Conservation (phyloP, 2,797 vertebrate species). For the Rhinichthys osculus region DNA sequence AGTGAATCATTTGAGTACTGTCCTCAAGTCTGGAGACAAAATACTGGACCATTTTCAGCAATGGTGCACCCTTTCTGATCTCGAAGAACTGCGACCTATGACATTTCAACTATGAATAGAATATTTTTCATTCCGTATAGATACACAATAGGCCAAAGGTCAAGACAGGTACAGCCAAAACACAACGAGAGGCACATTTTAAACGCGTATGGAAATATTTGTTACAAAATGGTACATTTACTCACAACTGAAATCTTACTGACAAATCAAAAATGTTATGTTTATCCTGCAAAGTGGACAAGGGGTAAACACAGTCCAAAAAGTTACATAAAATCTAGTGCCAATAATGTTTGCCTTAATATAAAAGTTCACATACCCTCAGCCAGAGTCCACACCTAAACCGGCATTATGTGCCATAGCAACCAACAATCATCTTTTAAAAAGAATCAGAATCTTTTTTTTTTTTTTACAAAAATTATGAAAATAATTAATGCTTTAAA, state of each 20-base stretch:
- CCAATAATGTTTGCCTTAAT: slow-evolving; percentile 99
- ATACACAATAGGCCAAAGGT: slow-evolving; percentile 38
- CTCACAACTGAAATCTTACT: slow-evolving; percentile 30
- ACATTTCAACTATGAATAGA: slow-evolving; percentile 25
- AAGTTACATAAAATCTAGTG: slow-evolving; percentile 81
- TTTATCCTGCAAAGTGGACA: slow-evolving; percentile 41
- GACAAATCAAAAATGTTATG: slow-evolving; percentile 50
- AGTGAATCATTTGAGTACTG: slow-evolving; percentile 72
- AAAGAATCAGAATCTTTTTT: slow-evolving; percentile 73
- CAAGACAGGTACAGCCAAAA: slow-evolving; percentile 39
- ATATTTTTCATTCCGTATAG: slow-evolving; percentile 41
- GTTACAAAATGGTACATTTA: slow-evolving; percentile 48
- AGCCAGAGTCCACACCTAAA: slow-evolving; percentile 70
- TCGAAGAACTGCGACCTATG: slow-evolving; percentile 15
- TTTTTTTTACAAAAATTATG: slow-evolving; percentile 62
- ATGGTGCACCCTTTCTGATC: slow-evolving; percentile 38
- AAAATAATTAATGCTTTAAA: slow-evolving; percentile 72
- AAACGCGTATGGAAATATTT: slow-evolving; percentile 41
- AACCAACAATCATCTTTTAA: slow-evolving; percentile 83
- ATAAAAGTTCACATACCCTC: slow-evolving; percentile 78
- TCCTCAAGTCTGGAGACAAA: slow-evolving; percentile 51
- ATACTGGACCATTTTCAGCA: slow-evolving; percentile 48
- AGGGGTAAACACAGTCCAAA: slow-evolving; percentile 63
- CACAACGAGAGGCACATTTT: slow-evolving; percentile 51
- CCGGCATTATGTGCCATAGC: slow-evolving; percentile 82